A percentile compares a stretch with the other conserved stretches of the same genome.
These are phyloP conservation scores for Amaurobius ferox DNA, from an alignment of 2,888 invertebrate genomes.

Conservation along the genomic window DNA sequence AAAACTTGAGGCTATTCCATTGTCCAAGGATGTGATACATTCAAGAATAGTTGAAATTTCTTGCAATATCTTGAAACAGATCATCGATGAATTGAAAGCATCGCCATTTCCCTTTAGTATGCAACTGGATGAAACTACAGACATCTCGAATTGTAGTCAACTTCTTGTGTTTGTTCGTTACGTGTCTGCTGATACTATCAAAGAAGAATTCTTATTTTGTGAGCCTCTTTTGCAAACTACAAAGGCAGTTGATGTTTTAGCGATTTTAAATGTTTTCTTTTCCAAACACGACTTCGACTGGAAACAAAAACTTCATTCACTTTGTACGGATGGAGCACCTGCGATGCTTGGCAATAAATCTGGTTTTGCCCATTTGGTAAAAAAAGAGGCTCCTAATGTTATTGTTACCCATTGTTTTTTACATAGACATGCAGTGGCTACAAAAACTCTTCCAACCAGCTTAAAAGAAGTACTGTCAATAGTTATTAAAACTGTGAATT, in stretches of 20 bases:
- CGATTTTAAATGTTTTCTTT: slow-evolving; percentile 35
- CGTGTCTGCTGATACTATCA: slow-evolving; percentile 49
- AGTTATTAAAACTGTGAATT: slow-evolving; percentile 40
- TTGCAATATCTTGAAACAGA: slow-evolving; percentile 50
- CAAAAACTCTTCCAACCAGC: slow-evolving; percentile 41
- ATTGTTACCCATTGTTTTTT: slow-evolving; percentile 9
- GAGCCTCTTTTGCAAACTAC: slow-evolving; percentile 48
- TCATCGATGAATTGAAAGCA: slow-evolving; percentile 55
- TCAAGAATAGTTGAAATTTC: slow-evolving; percentile 44
- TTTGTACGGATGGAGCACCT: slow-evolving; percentile 27
- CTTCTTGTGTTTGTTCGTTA: slow-evolving; percentile 59
- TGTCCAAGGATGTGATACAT: slow-evolving; percentile 40
- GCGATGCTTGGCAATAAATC: slow-evolving; percentile 33
- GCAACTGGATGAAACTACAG: slow-evolving; percentile 78
- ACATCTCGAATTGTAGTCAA: slow-evolving; percentile 47
- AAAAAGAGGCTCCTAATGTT: slow-evolving; percentile 16
- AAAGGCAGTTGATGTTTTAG: slow-evolving; percentile 47
- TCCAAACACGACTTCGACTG: slow-evolving; percentile 1
- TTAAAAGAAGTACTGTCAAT: slow-evolving; percentile 43
- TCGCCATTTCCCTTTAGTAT: slow-evolving; percentile 64
- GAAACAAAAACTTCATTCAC: slow-evolving; percentile 28
- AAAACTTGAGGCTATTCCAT: slow-evolving; percentile 44
- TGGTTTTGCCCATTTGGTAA: slow-evolving; percentile 29
- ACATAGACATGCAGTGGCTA: slow-evolving; percentile 37
- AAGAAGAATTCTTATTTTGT: slow-evolving; percentile 54